Percentiles rank a stretch among this genome's conserved stretches.
Conservation (phyloP, 2,888 invertebrate genomes). For the Thymelicus sylvestris region DNA sequence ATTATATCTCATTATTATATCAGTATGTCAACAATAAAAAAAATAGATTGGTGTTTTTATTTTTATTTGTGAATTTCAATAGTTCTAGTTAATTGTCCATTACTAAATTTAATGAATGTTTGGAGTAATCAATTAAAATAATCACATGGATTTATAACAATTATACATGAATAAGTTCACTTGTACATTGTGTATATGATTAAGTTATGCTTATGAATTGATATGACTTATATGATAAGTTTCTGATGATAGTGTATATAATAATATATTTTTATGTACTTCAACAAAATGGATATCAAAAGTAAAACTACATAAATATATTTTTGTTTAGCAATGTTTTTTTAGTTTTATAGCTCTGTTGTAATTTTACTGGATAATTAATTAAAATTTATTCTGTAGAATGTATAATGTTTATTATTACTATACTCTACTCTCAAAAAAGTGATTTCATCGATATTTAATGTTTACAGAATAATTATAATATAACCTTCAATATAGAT, state of each 20-base stretch:
- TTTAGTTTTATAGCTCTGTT: conserved; percentile 16
- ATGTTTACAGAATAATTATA: too few relatives aligned
- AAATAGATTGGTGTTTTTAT: too few relatives aligned
- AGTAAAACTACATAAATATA: conserved; percentile 8
- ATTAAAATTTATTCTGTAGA: conserved; percentile 23
- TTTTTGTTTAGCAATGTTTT: conserved; percentile 12
- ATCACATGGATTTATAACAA: neutral
- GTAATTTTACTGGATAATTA: conserved; percentile 18
- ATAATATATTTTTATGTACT: conserved; percentile 32
- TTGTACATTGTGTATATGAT: conserved; percentile 24
- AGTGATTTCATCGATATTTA: too few relatives aligned
- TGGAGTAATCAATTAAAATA: too few relatives aligned
- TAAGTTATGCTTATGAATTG: conserved; percentile 12
- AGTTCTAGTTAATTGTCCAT: too few relatives aligned
- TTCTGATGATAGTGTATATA: conserved; percentile 30
- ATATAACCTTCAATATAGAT: too few relatives aligned
- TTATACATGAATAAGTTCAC: neutral
- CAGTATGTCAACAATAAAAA: too few relatives aligned
- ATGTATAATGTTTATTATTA: neutral
- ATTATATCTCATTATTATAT: neutral
- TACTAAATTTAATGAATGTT: too few relatives aligned
- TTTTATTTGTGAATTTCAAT: too few relatives aligned
- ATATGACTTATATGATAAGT: conserved; percentile 22
- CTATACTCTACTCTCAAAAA: conserved; percentile 3
- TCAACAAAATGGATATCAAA: conserved; percentile 4